A percentile compares a stretch with the other conserved stretches of the same genome.
Evolutionary conservation across 1,140 invertebrate genomes (phyloP).

Genomic region (Eriosoma lanigerum): DNA sequence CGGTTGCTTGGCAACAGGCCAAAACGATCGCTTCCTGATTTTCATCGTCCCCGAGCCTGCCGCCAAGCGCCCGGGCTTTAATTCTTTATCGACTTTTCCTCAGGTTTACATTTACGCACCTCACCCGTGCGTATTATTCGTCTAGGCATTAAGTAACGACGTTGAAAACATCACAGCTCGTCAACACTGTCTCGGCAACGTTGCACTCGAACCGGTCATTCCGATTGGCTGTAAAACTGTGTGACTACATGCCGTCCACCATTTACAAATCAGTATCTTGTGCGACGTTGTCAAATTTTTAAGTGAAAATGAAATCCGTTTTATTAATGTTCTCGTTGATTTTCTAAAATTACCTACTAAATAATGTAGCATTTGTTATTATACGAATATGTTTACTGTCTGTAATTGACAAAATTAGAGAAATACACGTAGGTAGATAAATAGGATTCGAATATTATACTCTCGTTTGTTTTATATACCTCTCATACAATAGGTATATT

Average conservation of each 20-base stretch:
- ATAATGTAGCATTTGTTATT: too few species aligned
- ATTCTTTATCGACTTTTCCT: slow-evolving; percentile 42
- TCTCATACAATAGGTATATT: too few species aligned
- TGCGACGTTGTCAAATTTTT: background rate
- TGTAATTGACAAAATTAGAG: too few species aligned
- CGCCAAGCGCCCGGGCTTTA: slow-evolving; percentile 27
- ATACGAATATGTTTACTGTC: too few species aligned
- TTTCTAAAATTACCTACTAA: background rate
- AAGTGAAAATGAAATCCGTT: background rate
- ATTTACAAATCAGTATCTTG: background rate
- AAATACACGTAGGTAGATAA: too few species aligned
- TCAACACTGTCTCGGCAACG: background rate
- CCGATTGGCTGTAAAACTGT: background rate
- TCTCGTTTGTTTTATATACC: too few species aligned
- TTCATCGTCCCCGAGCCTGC: slow-evolving; percentile 2
- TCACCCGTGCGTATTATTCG: too few species aligned
- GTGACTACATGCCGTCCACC: background rate
- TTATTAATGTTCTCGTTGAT: background rate
- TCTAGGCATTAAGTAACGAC: too few species aligned
- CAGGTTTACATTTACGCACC: too few species aligned
- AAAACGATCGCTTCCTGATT: slow-evolving; percentile 47
- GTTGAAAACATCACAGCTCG: too few species aligned
- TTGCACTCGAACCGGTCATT: background rate
- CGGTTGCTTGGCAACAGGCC: slow-evolving; percentile 45
- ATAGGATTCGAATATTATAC: too few species aligned